Evolutionary conservation across 92 coral and sea anemone species (phyloP).

Genomic region (Anthopleura xanthogrammica): DNA sequence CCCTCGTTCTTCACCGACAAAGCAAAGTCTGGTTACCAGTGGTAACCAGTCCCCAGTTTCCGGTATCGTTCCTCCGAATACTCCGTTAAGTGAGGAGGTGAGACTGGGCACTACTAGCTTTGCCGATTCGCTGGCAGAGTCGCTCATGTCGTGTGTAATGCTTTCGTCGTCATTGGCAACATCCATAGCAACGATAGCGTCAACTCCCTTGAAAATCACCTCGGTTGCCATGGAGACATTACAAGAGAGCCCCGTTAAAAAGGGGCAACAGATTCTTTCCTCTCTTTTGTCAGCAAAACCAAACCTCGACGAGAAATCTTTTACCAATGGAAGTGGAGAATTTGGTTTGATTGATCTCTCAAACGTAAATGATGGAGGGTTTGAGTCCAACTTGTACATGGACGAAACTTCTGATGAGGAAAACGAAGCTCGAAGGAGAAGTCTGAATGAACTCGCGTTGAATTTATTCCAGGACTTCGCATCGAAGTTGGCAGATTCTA

Average conservation of each 20-base stretch:
- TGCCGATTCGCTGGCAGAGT: conserved; percentile 71
- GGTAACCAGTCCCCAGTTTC: conserved; percentile 43
- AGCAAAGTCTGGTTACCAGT: conserved; percentile 43
- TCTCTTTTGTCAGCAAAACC: conserved; percentile 48
- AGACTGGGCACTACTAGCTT: conserved; percentile 49
- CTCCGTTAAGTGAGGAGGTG: conserved; percentile 12
- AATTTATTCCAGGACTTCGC: conserved; percentile 54
- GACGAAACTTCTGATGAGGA: conserved; percentile 25
- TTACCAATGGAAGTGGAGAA: background rate
- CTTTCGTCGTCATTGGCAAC: conserved; percentile 73
- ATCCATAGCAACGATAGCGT: conserved; percentile 70
- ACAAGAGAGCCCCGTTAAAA: conserved; percentile 64
- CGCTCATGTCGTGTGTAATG: conserved; percentile 67
- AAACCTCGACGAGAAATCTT: conserved; percentile 2
- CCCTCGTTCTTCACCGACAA: conserved; percentile 71
- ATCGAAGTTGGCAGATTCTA: conserved; percentile 35
- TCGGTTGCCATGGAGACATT: conserved; percentile 61
- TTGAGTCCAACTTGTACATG: background rate
- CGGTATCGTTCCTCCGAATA: conserved; percentile 14
- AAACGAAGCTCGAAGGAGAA: conserved; percentile 45
- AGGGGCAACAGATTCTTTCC: conserved; percentile 13
- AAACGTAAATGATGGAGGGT: background rate
- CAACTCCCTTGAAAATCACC: conserved; percentile 47
- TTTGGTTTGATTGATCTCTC: conserved; percentile 26
- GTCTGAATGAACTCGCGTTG: conserved; percentile 41